Evolutionary conservation across 2,888 invertebrate species (phyloP), one percentile per base, ranked within the genome.

Genomic region (Patella ulyssiponensis): DNA sequence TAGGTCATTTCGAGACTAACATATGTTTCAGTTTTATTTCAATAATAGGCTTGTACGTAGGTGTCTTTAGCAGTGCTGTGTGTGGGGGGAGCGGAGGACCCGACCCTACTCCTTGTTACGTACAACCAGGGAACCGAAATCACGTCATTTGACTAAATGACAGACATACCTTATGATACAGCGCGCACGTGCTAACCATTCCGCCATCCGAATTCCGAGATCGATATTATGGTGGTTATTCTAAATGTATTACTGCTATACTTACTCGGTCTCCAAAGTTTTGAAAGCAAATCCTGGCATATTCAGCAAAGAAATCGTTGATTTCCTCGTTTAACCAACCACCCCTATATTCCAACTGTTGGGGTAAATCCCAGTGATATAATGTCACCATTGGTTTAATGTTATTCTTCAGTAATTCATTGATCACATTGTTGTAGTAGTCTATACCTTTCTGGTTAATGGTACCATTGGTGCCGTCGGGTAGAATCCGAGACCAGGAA

Each of bases 361-460:
- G 87, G 1, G 92, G 92, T 75, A 91, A 85, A 82, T 92, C 92
- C 87, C 87, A 89, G 84, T 89, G 90, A 75, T 85, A 94, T 92
- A 91, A 94, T 92, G 94, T 94, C 15, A 93, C 88, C 85, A 92
- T 86, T 11, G 95, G 94, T 75, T 91, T 89, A 75, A 95, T 94
- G 15, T 92, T 93, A 23, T 20, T 9, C 0, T 90, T 92, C 9
- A 94, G 81, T 11, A 96, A 92, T 84, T 94, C 95, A 85, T 95
- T 93, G 75, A 96, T 95, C 69, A 97, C 91, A 82, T 94, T 94
- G 86, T 94, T 94, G 90, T 97, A 97, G 91, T 96, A 96, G 77
- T 94, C 92, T 14, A 97, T 93, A 54, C 93, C 92, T 88, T 95
- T 96, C 54, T 95, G 77, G 69, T 84, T 85, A 4, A 78, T 75